Evolutionary conservation across 2,797 vertebrate species (phyloP).

Genomic region (Lepilemur septentrionalis): DNA sequence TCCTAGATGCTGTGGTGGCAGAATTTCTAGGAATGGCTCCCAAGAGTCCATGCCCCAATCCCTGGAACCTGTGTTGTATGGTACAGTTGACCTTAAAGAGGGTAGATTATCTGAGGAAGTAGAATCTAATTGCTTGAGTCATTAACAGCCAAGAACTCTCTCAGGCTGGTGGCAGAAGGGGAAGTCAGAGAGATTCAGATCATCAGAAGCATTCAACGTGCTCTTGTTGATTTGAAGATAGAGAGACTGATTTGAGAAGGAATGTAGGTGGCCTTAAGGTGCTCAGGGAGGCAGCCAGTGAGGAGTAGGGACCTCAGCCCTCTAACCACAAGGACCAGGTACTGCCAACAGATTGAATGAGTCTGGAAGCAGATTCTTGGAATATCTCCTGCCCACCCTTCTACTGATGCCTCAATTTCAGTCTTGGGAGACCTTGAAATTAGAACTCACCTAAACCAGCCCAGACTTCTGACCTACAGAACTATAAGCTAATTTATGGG

Average conservation of each 20-base stretch:
- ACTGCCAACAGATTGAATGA: neutral
- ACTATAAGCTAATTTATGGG: neutral
- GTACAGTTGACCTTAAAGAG: neutral
- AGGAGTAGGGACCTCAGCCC: neutral
- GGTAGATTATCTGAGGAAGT: neutral
- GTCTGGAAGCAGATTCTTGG: neutral
- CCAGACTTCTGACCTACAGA: neutral
- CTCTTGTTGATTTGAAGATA: neutral
- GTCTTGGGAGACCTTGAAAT: neutral
- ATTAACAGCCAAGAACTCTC: neutral
- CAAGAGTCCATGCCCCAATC: neutral
- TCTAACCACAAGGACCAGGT: neutral
- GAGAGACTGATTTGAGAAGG: neutral
- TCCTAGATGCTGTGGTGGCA: neutral
- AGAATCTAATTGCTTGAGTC: neutral
- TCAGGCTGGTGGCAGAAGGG: neutral
- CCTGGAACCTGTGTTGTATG: neutral
- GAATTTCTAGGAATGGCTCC: conserved; percentile 42
- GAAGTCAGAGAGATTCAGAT: neutral
- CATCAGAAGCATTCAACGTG: neutral
- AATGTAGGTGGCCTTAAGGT: neutral
- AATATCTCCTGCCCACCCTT: neutral
- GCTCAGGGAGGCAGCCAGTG: neutral
- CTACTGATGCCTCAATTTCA: neutral
- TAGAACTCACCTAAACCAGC: neutral